Base-by-base conservation (phyloP, 2,113 vertebrate species). In the Mungos mungo region DNA sequence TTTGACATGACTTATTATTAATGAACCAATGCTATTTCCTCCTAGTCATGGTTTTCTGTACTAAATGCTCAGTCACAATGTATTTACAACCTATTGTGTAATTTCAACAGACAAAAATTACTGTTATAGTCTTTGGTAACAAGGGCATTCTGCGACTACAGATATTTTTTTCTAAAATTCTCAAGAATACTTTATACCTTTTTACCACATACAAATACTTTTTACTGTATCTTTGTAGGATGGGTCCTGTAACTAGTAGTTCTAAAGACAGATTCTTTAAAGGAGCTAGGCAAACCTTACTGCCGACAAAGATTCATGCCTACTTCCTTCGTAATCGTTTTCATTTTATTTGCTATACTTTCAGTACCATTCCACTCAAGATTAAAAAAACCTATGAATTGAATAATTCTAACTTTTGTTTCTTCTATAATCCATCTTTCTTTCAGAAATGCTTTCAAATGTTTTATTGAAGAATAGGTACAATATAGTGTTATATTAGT, bases 31-130 rank as follows among this genome's bases (percentile, higher is more conserved):
- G 23, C 35, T 88, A 50, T 72, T 47, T 89, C 38, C 68, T 92
- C 71, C 41, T 68, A 91, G 96, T 91, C 7, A 38, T 11, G 60
- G 12, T 72, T 84, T 95, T 85, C 14, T 86, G 68, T 71, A 57
- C n/a, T 84, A 79, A 96, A 33, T 35, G 5, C 11, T 83, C 54
- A 87, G 31, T 35, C 23, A 18, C 33, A 81, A 72, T 89, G 25
- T 69, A 57, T 50, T 94, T 85, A 76, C 66, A 92, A 86, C 7
- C 3, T 81, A 52, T 76, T 90, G 80, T 52, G 1, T 81, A 92
- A 95, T 86, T 90, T 92, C 60, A 71, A 13, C 83, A 93, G 88
- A 29, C 31, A 96, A 90, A 29, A 77, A 84, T 81, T 90, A 85
- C 25, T 71, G 4, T 60, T 47, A 81, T 0, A 88, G 52, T 95